phyloP scores from a whole-genome alignment of 1,140 invertebrate species.

The Neodiprion lecontei region DNA sequence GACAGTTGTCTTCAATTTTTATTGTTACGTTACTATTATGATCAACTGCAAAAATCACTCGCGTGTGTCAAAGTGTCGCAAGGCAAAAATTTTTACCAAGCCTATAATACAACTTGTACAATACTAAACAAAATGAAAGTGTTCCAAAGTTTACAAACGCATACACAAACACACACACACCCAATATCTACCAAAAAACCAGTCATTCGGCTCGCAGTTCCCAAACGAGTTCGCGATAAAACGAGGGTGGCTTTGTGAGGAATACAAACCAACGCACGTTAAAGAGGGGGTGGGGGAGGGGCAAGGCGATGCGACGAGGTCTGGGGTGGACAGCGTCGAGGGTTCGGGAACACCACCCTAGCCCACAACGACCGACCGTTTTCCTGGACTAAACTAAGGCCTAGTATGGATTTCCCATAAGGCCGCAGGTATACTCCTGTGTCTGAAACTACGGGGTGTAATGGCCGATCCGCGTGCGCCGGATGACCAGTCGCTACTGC shows the following conservation, averaged over 20 bases:
- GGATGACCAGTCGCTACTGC: neutral
- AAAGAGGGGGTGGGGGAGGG: conserved; percentile 22
- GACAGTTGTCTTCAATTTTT: too few relatives aligned
- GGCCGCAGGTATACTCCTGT: conserved; percentile 50
- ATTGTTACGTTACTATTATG: too few relatives aligned
- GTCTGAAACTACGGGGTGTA: conserved; percentile 52
- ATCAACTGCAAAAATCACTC: too few relatives aligned
- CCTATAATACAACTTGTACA: too few relatives aligned
- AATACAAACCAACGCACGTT: conserved; percentile 14
- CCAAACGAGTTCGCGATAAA: conserved; percentile 33
- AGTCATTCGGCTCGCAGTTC: conserved; percentile 24
- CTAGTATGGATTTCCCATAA: conserved; percentile 59
- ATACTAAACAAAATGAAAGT: too few relatives aligned
- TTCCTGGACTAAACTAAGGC: conserved; percentile 39
- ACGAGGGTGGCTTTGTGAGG: neutral
- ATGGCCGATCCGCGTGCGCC: conserved; percentile 36
- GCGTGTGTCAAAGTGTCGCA: too few relatives aligned
- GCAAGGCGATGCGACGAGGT: conserved; percentile 16
- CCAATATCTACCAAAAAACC: conserved; percentile 19
- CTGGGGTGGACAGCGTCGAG: conserved; percentile 20
- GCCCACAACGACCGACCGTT: conserved; percentile 3
- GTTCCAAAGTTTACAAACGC: too few relatives aligned
- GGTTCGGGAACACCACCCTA: neutral
- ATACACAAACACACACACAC: too few relatives aligned
- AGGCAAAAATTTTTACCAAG: too few relatives aligned